Base-by-base conservation (phyloP, 2,888 invertebrate genomes). In the Tetragnatha montana region DNA sequence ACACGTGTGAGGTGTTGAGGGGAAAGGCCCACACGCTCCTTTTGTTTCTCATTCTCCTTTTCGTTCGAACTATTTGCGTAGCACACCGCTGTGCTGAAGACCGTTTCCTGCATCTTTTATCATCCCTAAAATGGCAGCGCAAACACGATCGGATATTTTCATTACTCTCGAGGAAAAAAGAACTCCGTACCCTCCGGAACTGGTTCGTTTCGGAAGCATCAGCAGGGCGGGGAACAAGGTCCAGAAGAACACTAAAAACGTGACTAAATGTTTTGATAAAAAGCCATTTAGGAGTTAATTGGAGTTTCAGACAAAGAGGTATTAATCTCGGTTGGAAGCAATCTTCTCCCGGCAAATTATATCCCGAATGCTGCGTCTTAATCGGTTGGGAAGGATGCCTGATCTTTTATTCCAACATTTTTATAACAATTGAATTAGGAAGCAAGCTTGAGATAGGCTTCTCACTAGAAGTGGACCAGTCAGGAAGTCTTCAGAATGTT, bases 31-130 rank as follows among this genome's bases (percentile, higher is more conserved):
- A 60, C 8, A 35, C 21, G 51, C 22, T 78, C 22, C 22, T 78
- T 78, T 78, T 78, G 60, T 60, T 73, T 73, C 73, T 12, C 35
- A 47, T 75, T 75, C n/a, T 47, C 75, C 75, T 35, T 35, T 75
- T 75, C 49, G 7, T 75, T 49, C 8, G 75, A 71, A 22, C 17
- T 73, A 73, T 81, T 81, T 81, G 81, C 81, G 75, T 75, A 75
- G 49, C 47, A 75, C 75, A 35, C 75, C 75, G 75, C 47, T 49
- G 49, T 75, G 49, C n/a, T 19, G 35, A 70, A 21, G 70, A 81
- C 73, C 81, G 22, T 71, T 81, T 81, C 73, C 81, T 81, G 70
- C 71, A 19, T 71, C 50, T 71, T 81, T 81, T 73, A 81, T 81
- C 81, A 78, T 68, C 60, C 60, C 22, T 35, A 78, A 78, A 78